Base-by-base conservation (phyloP, 2,888 invertebrate genomes). In the Eristalis tenax region DNA sequence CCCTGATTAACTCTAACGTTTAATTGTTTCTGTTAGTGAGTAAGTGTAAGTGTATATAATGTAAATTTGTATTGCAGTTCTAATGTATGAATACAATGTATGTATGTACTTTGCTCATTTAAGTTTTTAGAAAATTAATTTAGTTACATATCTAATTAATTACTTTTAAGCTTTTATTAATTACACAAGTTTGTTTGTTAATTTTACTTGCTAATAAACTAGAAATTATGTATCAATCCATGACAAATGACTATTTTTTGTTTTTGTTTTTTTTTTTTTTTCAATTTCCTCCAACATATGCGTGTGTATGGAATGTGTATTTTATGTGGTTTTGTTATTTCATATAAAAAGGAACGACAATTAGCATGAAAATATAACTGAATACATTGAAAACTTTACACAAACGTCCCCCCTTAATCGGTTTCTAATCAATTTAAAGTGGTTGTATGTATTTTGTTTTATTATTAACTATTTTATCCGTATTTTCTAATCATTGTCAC, bases 401-500 rank as follows among this genome's bases (percentile, higher is more conserved):
- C 15, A 50, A 50, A 74, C 56, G 26, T 64, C 57, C n/a, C 56
- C 56, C 18, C 18, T 50, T 50, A 50, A 18, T n/a, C n/a, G 18
- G 50, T 18, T 6, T 18, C n/a, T 18, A 50, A 22, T 26, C 35
- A 56, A 4, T 0, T 32, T 38, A n/a, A 15, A 57, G 23, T 74
- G 26, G 28, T 18, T 63, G 63, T 4, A 35, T 69, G 23, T 18
- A 4, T 43, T 63, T 61, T 38, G 1, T 22, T 43, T 18, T 43
- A 23, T 64, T 64, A 63, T 22, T 32, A 23, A 50, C 57, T 57
- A 40, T 26, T 23, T 59, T 66, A 22, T 59, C 59, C 66, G 28
- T 59, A 38, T 75, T 75, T 28, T 28, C 59, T 75, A 75, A 75
- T 57, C 74, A 50, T 74, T 74, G 50, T 22, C 18, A 15, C 66